A percentile compares a stretch with the other conserved stretches of the same genome.
These are phyloP conservation scores for Stenichneumon culpator DNA, from an alignment of 2,888 invertebrate genomes.

Conservation along the genomic window DNA sequence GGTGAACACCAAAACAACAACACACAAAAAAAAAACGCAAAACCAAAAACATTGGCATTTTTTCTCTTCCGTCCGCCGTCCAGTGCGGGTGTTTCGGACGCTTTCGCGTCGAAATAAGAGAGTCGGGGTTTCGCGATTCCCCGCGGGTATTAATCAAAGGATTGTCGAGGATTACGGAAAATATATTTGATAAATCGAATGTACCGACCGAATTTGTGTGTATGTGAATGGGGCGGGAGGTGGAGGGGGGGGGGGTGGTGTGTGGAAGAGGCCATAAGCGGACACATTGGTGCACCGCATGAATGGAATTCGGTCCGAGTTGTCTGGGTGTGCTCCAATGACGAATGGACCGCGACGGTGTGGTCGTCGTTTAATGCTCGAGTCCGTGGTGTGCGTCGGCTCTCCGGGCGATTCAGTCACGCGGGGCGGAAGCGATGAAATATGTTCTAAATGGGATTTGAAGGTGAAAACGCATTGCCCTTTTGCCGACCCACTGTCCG, in stretches of 20 bases:
- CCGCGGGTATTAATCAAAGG: constrained; percentile 53
- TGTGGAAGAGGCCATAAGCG: background rate
- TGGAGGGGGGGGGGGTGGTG: background rate
- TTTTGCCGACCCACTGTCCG: constrained; percentile 47
- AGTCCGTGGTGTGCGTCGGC: constrained; percentile 25
- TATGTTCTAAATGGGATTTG: constrained; percentile 65
- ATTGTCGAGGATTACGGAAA: constrained; percentile 56
- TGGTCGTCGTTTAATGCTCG: constrained; percentile 63
- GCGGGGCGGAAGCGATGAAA: constrained; percentile 60
- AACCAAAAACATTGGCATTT: no score
- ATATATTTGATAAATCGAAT: constrained; percentile 60
- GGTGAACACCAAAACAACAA: no score
- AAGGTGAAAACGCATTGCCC: constrained; percentile 66
- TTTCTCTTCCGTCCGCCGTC: background rate
- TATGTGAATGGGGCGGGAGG: constrained; percentile 11
- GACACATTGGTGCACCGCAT: constrained; percentile 30
- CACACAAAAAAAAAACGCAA: background rate
- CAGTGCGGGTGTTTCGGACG: background rate
- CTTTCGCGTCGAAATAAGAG: constrained; percentile 15
- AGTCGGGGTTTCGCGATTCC: background rate
- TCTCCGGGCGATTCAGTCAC: constrained; percentile 42
- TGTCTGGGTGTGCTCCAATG: constrained; percentile 44
- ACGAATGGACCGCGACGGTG: constrained; percentile 61
- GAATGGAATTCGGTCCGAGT: constrained; percentile 54
- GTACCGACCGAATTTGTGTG: constrained; percentile 35